phyloP scores from a whole-genome alignment of 2,797 vertebrate species.

The Nyctibius grandis region DNA sequence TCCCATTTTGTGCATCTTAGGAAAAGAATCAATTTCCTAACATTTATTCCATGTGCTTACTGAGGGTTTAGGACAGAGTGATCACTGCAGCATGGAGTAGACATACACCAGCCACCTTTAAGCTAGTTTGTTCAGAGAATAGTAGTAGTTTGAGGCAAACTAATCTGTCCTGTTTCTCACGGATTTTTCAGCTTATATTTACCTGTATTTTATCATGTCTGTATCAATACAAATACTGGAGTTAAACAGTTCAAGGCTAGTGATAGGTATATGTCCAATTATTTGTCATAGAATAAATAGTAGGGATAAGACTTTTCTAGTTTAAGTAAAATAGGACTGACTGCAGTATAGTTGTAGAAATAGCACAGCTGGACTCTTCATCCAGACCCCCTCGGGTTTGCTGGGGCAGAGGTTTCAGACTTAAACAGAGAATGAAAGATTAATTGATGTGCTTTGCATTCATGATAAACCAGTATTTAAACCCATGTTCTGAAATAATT shows the following conservation, averaged over 20 bases:
- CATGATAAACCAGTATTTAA: not conserved
- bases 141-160: not conserved
- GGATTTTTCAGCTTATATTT: not conserved
- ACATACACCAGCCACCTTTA: not conserved
- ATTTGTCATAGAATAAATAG: not conserved
- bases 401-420: not conserved
- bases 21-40: not conserved
- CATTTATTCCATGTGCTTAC: not conserved
- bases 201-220: not conserved
- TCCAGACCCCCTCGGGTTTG: not conserved
- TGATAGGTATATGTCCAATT: not conserved
- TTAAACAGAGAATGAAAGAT: not conserved
- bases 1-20: not conserved
- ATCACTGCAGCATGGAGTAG: not conserved
- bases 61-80: not conserved
- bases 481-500: not conserved
- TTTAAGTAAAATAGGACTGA: not conserved
- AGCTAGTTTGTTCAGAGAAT: not conserved
- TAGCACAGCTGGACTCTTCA: rapidly evolving
- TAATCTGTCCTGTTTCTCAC: not conserved
- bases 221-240: not conserved
- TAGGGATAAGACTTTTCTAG: not conserved
- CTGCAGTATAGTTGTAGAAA: not conserved
- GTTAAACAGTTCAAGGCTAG: not conserved
- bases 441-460: not conserved